A percentile compares a stretch with the other conserved stretches of the same genome.
Conservation (phyloP, 2,113 vertebrate species). For the Gobiocypris rarus region DNA sequence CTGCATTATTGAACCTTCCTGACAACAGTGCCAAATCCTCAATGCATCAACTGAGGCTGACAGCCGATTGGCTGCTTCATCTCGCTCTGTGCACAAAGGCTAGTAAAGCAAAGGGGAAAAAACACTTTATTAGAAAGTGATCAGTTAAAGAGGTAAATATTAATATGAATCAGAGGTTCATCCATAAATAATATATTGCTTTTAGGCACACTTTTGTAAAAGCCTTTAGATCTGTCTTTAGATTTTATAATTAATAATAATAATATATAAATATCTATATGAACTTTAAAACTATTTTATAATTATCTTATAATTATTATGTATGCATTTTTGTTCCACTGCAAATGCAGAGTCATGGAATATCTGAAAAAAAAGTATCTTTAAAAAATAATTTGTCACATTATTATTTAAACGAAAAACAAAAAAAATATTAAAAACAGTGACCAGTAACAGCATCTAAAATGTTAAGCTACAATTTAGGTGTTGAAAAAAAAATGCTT, state of each 20-base stretch:
- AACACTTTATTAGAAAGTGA: background rate
- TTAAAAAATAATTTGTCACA: background rate
- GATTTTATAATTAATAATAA: too few relatives aligned
- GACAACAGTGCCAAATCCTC: background rate
- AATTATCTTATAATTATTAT: background rate
- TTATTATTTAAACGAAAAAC: too few relatives aligned
- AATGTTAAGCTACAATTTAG: too few relatives aligned
- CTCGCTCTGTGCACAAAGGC: background rate
- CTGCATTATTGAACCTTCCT: slow-evolving; percentile 6
- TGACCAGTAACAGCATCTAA: background rate
- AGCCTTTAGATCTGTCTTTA: background rate
- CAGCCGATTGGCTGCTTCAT: background rate
- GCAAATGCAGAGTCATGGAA: background rate
- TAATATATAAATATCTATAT: too few relatives aligned
- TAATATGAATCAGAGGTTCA: background rate
- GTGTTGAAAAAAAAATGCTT: too few relatives aligned
- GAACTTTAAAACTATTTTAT: too few relatives aligned
- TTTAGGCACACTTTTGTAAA: too few relatives aligned
- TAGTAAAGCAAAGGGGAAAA: too few relatives aligned
- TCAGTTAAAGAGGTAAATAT: background rate
- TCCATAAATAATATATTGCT: background rate
- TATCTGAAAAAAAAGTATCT: too few relatives aligned
- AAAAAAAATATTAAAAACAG: background rate
- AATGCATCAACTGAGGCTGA: background rate
- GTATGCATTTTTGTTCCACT: background rate